phyloP scores from a whole-genome alignment of 2,113 vertebrate genomes.

The Notothenia coriiceps region DNA sequence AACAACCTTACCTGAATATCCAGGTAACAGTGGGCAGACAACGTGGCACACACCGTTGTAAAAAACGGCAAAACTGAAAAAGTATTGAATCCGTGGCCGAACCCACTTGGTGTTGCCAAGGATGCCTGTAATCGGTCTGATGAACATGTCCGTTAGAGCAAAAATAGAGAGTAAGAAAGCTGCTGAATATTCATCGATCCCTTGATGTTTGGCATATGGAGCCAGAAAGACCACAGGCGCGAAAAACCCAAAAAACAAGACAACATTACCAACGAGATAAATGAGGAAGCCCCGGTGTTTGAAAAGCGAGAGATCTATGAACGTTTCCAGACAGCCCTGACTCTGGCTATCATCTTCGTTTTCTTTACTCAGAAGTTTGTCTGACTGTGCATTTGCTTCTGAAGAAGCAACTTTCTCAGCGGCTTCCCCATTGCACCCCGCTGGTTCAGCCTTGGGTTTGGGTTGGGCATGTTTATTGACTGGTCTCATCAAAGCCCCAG shows the following conservation, averaged over 20 bases:
- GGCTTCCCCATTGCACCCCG: conserved; percentile 23
- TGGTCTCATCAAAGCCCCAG: conserved; percentile 88
- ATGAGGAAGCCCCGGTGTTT: conserved; percentile 89
- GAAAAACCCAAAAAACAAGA: conserved; percentile 89
- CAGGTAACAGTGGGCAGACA: conserved; percentile 83
- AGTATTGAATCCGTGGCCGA: conserved; percentile 86
- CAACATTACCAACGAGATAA: conserved; percentile 85
- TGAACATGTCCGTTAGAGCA: conserved; percentile 85
- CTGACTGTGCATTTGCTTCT: background rate
- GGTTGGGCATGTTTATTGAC: conserved; percentile 57
- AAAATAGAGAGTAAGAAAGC: conserved; percentile 87
- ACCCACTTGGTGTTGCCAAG: conserved; percentile 86
- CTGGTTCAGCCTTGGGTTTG: conserved; percentile 14
- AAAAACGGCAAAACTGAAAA: conserved; percentile 85
- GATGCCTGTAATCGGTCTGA: conserved; percentile 81
- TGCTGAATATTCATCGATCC: conserved; percentile 85
- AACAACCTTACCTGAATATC: conserved; percentile 75
- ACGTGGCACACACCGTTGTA: conserved; percentile 87
- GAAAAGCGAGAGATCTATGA: conserved; percentile 88
- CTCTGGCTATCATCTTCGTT: conserved; percentile 45
- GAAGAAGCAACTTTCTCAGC: conserved; percentile 8
- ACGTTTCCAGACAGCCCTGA: conserved; percentile 70
- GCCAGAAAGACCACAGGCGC: conserved; percentile 89
- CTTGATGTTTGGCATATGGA: conserved; percentile 85
- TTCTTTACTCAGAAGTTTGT: conserved; percentile 23